Evolutionary conservation across 2,113 vertebrate genomes (phyloP).

Genomic region (Oryzias javanicus): DNA sequence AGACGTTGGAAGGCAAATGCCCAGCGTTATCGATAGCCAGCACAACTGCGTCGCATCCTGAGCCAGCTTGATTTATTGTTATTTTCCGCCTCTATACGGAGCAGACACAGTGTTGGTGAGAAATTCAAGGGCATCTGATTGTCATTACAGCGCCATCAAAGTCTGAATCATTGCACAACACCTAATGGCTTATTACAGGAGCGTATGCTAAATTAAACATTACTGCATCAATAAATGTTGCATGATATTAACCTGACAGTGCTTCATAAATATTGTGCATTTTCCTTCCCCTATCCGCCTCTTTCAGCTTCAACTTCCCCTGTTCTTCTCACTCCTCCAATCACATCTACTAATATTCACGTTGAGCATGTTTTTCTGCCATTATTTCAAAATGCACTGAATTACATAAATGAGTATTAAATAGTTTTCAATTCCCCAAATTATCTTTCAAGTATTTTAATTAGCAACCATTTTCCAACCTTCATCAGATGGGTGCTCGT

Average conservation of each 20-base stretch:
- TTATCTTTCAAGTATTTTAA: slow-evolving; percentile 77
- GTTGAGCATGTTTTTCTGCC: slow-evolving; percentile 23
- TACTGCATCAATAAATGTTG: slow-evolving; percentile 74
- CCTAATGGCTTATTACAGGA: slow-evolving; percentile 72
- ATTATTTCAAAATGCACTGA: slow-evolving; percentile 46
- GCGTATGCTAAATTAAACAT: slow-evolving; percentile 77
- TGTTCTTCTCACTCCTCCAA: slow-evolving; percentile 30
- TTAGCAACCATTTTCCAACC: slow-evolving; percentile 70
- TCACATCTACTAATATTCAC: slow-evolving; percentile 36
- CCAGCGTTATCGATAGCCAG: slow-evolving; percentile 8
- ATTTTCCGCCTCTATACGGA: slow-evolving; percentile 37
- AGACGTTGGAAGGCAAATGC: slow-evolving; percentile 24
- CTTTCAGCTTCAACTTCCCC: slow-evolving; percentile 23
- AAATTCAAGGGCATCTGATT: slow-evolving; percentile 66
- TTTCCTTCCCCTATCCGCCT: slow-evolving; percentile 35
- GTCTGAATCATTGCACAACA: slow-evolving; percentile 60
- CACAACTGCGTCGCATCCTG: slow-evolving; percentile 3
- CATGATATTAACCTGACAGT: slow-evolving; percentile 76
- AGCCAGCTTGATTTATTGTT: slow-evolving; percentile 52
- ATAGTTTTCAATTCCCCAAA: slow-evolving; percentile 71
- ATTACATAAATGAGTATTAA: slow-evolving; percentile 71
- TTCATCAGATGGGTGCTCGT: slow-evolving; percentile 71
- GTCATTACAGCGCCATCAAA: slow-evolving; percentile 60
- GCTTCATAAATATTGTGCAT: slow-evolving; percentile 73
- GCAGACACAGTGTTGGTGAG: slow-evolving; percentile 33